Conservation (phyloP, 1,140 invertebrate species). For the Philaenus spumarius region DNA sequence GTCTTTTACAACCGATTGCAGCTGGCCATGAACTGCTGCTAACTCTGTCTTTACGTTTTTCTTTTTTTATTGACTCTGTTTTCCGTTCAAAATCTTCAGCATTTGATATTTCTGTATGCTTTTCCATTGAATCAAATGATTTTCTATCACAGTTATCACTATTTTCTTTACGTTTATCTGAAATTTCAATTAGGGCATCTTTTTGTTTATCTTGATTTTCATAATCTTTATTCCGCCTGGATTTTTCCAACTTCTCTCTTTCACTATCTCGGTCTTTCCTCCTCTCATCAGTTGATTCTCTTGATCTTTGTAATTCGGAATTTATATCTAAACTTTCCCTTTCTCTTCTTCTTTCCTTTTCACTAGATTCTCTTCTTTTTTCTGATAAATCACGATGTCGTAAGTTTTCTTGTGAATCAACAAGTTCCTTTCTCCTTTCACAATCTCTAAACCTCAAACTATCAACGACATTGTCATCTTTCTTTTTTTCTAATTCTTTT, state of each 20-base stretch:
- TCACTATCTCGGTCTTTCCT: constrained; percentile 6
- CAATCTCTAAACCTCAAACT: constrained; percentile 14
- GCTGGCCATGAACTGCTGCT: constrained; percentile 45
- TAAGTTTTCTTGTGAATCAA: background rate
- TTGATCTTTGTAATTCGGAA: constrained; percentile 3
- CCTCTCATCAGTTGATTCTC: constrained; percentile 3
- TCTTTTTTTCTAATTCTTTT: constrained; percentile 25
- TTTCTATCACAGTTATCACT: constrained; percentile 20
- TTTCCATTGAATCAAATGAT: constrained; percentile 13
- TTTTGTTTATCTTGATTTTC: constrained; percentile 6
- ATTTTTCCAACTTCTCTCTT: constrained; percentile 3
- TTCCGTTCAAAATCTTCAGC: constrained; percentile 30
- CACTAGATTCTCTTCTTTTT: constrained; percentile 17
- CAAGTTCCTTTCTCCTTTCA: constrained; percentile 14
- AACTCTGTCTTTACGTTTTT: constrained; percentile 34
- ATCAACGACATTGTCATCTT: constrained; percentile 19
- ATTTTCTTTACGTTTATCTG: constrained; percentile 20
- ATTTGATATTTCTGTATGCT: constrained; percentile 12
- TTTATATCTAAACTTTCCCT: background rate
- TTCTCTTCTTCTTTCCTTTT: constrained; percentile 10
- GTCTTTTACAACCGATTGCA: constrained; percentile 55
- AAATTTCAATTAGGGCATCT: background rate
- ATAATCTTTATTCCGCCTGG: background rate
- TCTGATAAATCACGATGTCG: background rate
- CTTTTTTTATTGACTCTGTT: constrained; percentile 38